phyloP scores from a whole-genome alignment of 2,888 invertebrate genomes.

The Heliconius charithonia region DNA sequence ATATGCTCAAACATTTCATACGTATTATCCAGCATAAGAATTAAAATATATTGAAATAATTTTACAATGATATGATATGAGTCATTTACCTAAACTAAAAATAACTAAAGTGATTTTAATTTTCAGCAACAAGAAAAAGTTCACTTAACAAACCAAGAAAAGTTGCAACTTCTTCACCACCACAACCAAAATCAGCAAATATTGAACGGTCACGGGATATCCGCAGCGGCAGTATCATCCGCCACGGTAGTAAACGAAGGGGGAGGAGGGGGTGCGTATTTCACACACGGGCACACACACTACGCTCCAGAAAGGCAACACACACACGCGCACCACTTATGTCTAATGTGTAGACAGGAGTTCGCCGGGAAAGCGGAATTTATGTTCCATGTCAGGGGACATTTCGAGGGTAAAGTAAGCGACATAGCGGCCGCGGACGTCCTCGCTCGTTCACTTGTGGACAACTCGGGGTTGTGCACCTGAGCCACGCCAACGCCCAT shows the following conservation, averaged over 20 bases:
- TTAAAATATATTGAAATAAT: background rate
- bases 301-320: slow-evolving; percentile 77
- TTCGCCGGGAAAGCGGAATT: slow-evolving; percentile 87
- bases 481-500: slow-evolving; percentile 78
- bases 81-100: background rate
- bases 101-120: background rate
- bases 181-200: slow-evolving; percentile 81
- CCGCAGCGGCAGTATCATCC: slow-evolving; percentile 75
- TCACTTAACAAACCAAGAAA: slow-evolving; percentile 78
- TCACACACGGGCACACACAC: slow-evolving; percentile 78
- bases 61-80: background rate
- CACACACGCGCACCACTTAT: slow-evolving; percentile 82
- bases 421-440: slow-evolving; percentile 82
- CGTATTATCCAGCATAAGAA: background rate
- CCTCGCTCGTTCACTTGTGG: slow-evolving; percentile 79
- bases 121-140: slow-evolving; percentile 79
- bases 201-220: slow-evolving; percentile 75
- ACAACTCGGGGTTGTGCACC: slow-evolving; percentile 82
- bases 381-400: slow-evolving; percentile 87
- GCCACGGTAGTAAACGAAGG: slow-evolving; percentile 77
- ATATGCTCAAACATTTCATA: background rate
- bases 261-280: slow-evolving; percentile 68
- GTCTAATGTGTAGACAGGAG: slow-evolving; percentile 87
- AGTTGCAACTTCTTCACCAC: slow-evolving; percentile 75
- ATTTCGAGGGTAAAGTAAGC: slow-evolving; percentile 84